These are phyloP conservation scores for Papilio elwesi DNA, from an alignment of 2,888 invertebrate species.

Conservation along the genomic window DNA sequence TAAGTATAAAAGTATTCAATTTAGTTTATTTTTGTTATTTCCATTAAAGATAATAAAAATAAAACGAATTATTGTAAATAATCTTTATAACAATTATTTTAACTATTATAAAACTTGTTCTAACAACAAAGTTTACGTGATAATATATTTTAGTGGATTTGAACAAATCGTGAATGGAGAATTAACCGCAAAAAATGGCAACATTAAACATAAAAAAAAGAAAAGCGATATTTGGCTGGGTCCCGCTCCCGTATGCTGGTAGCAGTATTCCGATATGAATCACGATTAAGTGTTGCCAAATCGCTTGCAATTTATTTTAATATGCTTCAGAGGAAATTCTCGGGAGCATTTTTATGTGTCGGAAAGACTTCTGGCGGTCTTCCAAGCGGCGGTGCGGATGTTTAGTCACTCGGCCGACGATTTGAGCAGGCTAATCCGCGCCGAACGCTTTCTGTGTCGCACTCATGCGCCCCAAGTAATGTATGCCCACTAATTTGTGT, in stretches of 20 bases:
- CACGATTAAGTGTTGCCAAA: slow-evolving; percentile 84
- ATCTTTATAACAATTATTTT: too few species aligned
- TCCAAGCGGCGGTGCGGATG: slow-evolving; percentile 80
- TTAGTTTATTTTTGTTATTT: not conserved
- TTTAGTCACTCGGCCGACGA: slow-evolving; percentile 80
- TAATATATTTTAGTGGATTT: too few species aligned
- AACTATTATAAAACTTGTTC: too few species aligned
- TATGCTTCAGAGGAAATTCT: slow-evolving; percentile 80
- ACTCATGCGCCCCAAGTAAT: slow-evolving; percentile 56
- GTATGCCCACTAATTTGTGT: slow-evolving; percentile 60
- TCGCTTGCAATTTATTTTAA: slow-evolving; percentile 84
- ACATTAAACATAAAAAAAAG: slow-evolving; percentile 56
- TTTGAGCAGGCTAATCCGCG: slow-evolving; percentile 80
- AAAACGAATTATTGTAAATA: too few species aligned
- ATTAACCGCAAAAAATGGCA: slow-evolving; percentile 43
- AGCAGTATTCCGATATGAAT: slow-evolving; percentile 76
- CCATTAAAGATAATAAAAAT: too few species aligned
- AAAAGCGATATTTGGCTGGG: slow-evolving; percentile 74
- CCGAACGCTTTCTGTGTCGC: slow-evolving; percentile 76
- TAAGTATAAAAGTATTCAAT: slow-evolving; percentile 3
- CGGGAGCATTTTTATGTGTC: slow-evolving; percentile 82
- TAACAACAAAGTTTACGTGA: too few species aligned
- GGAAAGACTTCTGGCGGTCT: slow-evolving; percentile 79
- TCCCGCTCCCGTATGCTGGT: slow-evolving; percentile 74
- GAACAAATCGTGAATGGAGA: slow-evolving; percentile 18